A percentile compares a stretch with the other conserved stretches of the same genome.
Conservation (phyloP, 2,797 vertebrate species). For the Columba guinea region DNA sequence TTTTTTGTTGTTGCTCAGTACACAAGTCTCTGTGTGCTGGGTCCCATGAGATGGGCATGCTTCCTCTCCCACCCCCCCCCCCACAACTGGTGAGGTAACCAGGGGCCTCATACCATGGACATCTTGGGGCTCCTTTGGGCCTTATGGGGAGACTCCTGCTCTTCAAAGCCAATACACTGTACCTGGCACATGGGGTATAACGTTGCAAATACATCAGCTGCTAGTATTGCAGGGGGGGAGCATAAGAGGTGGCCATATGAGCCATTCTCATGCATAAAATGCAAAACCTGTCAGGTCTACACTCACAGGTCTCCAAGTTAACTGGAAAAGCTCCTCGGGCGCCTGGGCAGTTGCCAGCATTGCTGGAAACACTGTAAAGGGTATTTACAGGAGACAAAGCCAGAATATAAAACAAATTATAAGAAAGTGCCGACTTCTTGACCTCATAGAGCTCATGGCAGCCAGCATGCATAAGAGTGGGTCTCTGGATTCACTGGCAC, state of each 20-base stretch:
- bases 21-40: background rate
- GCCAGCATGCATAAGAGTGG: background rate
- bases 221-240: background rate
- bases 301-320: background rate
- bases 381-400: constrained; percentile 30
- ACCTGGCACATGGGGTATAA: background rate
- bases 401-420: constrained; percentile 20
- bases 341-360: background rate
- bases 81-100: background rate
- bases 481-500: background rate
- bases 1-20: background rate
- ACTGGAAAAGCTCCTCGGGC: background rate
- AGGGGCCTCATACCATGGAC: background rate
- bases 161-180: background rate
- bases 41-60: background rate
- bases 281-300: background rate
- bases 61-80: background rate
- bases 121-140: background rate
- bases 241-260: background rate
- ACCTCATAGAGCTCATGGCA: background rate
- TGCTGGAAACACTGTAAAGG: constrained; percentile 22
- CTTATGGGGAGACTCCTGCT: background rate
- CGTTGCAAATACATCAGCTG: background rate
- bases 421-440: background rate
- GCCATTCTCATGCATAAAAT: background rate